These are phyloP conservation scores for Noturus placidus DNA, from an alignment of 2,113 vertebrate genomes.

Conservation along the genomic window DNA sequence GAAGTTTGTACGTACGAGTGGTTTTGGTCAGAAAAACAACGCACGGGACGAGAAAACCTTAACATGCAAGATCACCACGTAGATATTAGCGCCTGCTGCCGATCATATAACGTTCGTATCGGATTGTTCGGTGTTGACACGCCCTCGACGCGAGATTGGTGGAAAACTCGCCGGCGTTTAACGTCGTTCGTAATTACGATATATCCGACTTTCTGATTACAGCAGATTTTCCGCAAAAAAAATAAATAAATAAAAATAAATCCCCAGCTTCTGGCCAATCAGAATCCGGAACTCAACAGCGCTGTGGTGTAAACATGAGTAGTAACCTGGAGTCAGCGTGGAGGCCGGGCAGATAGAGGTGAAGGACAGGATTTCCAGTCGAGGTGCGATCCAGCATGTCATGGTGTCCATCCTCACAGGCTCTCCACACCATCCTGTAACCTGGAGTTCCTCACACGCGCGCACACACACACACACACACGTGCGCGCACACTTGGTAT, in stretches of 20 bases:
- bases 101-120: no score
- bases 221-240: no score
- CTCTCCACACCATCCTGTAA: conserved; percentile 32
- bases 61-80: background rate
- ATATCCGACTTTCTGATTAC: background rate
- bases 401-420: background rate
- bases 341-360: conserved; percentile 65
- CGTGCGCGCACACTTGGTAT: background rate
- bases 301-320: background rate
- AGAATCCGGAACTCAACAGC: background rate
- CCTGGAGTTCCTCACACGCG: conserved; percentile 15
- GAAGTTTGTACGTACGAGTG: background rate
- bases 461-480: conserved; percentile 4
- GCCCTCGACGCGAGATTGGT: background rate
- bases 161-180: background rate
- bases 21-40: background rate
- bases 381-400: background rate
- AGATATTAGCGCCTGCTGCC: background rate
- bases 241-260: no score
- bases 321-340: background rate
- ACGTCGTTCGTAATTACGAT: no score
- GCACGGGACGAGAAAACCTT: no score
- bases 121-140: background rate
- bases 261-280: background rate
- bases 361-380: conserved; percentile 52